These are phyloP conservation scores for Tympanoctomys barrerae DNA, from an alignment of 2,797 vertebrate species.

Conservation along the genomic window DNA sequence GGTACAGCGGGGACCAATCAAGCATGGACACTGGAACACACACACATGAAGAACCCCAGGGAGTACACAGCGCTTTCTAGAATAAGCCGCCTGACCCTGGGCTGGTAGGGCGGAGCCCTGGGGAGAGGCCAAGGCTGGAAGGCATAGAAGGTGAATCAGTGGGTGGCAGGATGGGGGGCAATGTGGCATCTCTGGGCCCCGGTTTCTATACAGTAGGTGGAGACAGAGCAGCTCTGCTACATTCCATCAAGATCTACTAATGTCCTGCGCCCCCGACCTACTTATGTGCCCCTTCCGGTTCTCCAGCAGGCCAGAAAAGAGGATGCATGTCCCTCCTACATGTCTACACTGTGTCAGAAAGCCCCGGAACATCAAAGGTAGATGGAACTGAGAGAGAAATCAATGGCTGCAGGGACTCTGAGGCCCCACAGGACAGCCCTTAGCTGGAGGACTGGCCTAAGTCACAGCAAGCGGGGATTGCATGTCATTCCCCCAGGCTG, in stretches of 20 bases:
- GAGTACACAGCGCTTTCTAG: background rate
- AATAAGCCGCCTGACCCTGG: slow-evolving; percentile 21
- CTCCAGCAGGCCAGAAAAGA: background rate
- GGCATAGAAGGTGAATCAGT: background rate
- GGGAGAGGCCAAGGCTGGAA: background rate
- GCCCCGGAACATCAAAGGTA: background rate
- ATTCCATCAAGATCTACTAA: background rate
- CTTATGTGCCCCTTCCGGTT: background rate
- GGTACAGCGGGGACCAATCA: background rate
- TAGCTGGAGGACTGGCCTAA: background rate
- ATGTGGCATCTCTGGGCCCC: background rate
- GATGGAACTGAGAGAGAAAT: background rate
- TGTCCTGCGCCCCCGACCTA: background rate
- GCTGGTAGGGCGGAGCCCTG: background rate
- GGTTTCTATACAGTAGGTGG: background rate
- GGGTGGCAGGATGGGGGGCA: too few relatives aligned
- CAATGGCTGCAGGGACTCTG: accelerated
- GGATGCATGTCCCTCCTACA: background rate
- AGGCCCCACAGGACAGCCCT: background rate
- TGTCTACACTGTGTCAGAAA: background rate
- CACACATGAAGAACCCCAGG: background rate
- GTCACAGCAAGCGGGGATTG: background rate
- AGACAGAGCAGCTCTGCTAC: background rate
- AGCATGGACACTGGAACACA: background rate
- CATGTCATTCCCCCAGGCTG: background rate